Evolutionary conservation across 2,113 vertebrate genomes (phyloP).

Genomic region (Oxyura jamaicensis): DNA sequence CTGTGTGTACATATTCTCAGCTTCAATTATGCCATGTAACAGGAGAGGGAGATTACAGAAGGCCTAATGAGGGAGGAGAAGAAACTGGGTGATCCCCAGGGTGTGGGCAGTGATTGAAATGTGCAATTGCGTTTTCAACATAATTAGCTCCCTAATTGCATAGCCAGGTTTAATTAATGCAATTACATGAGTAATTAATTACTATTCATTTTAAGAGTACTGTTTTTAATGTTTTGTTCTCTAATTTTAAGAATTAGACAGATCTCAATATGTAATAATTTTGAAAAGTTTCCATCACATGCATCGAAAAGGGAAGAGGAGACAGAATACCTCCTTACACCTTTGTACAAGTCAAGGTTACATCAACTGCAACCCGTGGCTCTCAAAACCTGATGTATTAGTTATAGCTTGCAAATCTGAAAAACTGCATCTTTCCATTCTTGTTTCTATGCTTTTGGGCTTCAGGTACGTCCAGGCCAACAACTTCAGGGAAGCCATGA

Average conservation of each 20-base stretch:
- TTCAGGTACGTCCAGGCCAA: not conserved
- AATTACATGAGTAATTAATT: conserved; percentile 65
- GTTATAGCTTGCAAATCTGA: not conserved
- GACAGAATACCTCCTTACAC: not conserved
- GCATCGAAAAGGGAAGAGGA: conserved; percentile 1
- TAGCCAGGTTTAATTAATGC: conserved; percentile 61
- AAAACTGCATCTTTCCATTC: not conserved
- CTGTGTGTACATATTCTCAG: not conserved
- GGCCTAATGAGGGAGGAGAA: not conserved
- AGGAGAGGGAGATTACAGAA: not conserved
- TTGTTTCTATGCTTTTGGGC: not conserved
- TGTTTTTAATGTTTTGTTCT: conserved; percentile 47
- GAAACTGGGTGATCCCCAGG: conserved; percentile 27
- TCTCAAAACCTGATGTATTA: not conserved
- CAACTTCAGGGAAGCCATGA: not conserved
- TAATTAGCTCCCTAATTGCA: conserved; percentile 72
- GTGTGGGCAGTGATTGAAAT: conserved; percentile 49
- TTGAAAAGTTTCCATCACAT: conserved; percentile 27
- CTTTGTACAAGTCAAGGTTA: not conserved
- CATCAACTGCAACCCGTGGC: not conserved
- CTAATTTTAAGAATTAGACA: conserved; percentile 57
- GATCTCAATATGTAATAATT: conserved; percentile 38
- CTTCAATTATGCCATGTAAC: not conserved
- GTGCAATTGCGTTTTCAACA: conserved; percentile 53
- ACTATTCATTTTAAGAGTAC: conserved; percentile 54